These are phyloP conservation scores for Escarpia spicata DNA, from an alignment of 2,888 invertebrate genomes.

Conservation along the genomic window DNA sequence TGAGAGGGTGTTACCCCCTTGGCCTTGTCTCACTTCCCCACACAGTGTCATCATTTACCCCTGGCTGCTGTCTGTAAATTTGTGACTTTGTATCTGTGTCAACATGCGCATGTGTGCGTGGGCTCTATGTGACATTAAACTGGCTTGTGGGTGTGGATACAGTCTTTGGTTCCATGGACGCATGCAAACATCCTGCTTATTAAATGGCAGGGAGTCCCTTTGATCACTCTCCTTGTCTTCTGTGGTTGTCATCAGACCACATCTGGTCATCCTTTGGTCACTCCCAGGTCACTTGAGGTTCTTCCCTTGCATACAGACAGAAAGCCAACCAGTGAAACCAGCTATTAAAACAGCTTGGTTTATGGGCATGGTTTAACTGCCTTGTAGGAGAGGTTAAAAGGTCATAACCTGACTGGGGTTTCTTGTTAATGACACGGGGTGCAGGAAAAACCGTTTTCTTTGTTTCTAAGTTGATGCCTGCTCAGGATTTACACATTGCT, in stretches of 20 bases:
- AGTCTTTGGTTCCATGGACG: background rate
- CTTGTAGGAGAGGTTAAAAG: background rate
- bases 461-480: background rate
- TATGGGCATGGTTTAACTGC: background rate
- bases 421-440: background rate
- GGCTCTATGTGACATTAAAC: background rate
- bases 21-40: background rate
- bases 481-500: background rate
- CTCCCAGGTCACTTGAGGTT: background rate
- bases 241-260: background rate
- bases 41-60: background rate
- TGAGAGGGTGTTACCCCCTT: background rate
- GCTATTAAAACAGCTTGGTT: background rate
- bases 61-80: background rate
- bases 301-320: background rate
- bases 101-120: background rate
- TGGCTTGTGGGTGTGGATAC: background rate
- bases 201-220: background rate
- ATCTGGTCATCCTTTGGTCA: background rate
- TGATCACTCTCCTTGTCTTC: background rate
- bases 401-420: background rate
- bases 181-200: constrained; percentile 6
- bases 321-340: background rate
- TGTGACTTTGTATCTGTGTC: constrained; percentile 11
- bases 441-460: background rate